phyloP scores from a whole-genome alignment of 2,888 invertebrate genomes.

The Dryobota labecula region DNA sequence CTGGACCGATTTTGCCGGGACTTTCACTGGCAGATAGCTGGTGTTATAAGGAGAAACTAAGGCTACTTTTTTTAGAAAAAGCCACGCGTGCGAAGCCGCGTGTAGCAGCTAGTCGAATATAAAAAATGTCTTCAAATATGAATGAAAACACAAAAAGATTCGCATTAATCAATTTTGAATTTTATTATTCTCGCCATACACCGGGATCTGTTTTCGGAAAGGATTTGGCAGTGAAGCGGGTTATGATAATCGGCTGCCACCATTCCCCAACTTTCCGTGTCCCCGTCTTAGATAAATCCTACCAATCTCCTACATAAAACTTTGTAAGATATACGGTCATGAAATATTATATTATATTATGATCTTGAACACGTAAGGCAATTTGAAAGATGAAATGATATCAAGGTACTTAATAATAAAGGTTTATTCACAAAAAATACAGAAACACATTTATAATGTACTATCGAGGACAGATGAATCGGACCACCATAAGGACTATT shows the following conservation, averaged over 20 bases:
- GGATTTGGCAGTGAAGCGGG: conserved; percentile 65
- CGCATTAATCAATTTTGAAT: conserved; percentile 60
- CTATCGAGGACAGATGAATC: no score
- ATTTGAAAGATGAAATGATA: conserved; percentile 40
- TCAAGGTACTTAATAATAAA: no score
- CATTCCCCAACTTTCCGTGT: conserved; percentile 59
- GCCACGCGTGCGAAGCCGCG: no score
- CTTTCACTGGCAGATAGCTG: no score
- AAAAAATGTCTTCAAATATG: conserved; percentile 23
- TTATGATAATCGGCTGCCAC: conserved; percentile 67
- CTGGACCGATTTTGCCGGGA: no score
- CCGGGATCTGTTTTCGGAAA: conserved; percentile 58
- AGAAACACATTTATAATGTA: no score
- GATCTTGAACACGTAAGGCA: conserved; percentile 48
- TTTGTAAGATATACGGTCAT: conserved; percentile 64
- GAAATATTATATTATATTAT: conserved; percentile 55
- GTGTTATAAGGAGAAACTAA: no score
- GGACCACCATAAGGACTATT: no score
- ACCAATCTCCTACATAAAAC: conserved; percentile 65
- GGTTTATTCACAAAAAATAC: no score
- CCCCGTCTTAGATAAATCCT: conserved; percentile 65
- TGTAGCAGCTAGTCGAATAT: no score
- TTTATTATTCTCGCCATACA: conserved; percentile 56
- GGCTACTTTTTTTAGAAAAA: no score
- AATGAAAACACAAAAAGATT: conserved; percentile 27